These are phyloP conservation scores for Tetanocera ferruginea DNA, from an alignment of 2,888 invertebrate species.

Conservation along the genomic window DNA sequence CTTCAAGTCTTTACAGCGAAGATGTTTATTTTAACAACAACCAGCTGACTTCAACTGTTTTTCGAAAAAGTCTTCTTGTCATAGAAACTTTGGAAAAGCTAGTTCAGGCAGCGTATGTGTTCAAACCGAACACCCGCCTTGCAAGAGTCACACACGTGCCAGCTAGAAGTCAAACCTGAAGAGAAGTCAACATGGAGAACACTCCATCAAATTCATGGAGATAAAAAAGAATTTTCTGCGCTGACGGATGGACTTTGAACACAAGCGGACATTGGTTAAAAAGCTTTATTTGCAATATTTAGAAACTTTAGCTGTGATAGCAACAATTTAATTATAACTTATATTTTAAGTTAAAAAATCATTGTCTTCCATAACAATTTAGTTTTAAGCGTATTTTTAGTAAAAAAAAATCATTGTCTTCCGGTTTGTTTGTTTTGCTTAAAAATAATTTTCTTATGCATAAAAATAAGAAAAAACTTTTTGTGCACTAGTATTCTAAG, in stretches of 20 bases:
- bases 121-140: not conserved
- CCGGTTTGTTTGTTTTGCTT: constrained; percentile 60
- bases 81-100: not conserved
- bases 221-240: no score
- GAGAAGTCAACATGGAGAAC: no score
- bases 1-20: no score
- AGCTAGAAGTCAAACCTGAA: no score
- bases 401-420: constrained; percentile 55
- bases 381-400: constrained; percentile 3
- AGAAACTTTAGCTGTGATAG: constrained; percentile 38
- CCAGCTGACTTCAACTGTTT: not conserved
- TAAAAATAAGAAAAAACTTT: constrained; percentile 11
- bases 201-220: no score
- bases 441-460: not conserved
- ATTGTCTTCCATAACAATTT: constrained; percentile 33
- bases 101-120: not conserved
- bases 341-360: constrained; percentile 21
- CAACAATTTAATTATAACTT: constrained; percentile 1
- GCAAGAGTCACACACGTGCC: no score
- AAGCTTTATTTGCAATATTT: constrained; percentile 38
- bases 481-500: not conserved
- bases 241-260: no score
- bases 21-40: not conserved
- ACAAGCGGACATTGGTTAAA: constrained; percentile 5
- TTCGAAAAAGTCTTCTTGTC: not conserved